These are phyloP conservation scores for Rhinella marina DNA, from an alignment of 2,797 vertebrate genomes.

Conservation along the genomic window DNA sequence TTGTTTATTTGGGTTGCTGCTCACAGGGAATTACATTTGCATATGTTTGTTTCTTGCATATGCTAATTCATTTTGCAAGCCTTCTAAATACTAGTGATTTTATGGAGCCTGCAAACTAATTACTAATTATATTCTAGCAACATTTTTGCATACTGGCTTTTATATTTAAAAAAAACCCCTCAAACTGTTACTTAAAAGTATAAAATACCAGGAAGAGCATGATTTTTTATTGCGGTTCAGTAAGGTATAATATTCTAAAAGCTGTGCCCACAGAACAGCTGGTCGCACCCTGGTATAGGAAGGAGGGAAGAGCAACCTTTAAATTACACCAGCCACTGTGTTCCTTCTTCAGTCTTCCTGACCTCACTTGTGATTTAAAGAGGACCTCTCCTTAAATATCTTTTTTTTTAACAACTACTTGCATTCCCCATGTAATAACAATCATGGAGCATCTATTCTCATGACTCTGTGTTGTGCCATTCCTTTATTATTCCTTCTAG, in stretches of 20 bases:
- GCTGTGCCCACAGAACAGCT: neutral
- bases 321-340: neutral
- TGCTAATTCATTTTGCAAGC: conserved; percentile 42
- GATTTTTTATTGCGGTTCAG: neutral
- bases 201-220: neutral
- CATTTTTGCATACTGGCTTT: conserved; percentile 10
- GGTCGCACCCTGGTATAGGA: too few relatives aligned
- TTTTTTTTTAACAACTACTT: too few relatives aligned
- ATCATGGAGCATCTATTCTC: too few relatives aligned
- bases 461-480: too few relatives aligned
- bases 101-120: conserved; percentile 35
- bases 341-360: neutral
- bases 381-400: too few relatives aligned
- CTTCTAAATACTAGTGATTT: conserved; percentile 33
- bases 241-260: neutral
- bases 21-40: conserved; percentile 45
- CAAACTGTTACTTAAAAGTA: neutral
- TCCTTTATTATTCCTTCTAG: too few relatives aligned
- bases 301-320: neutral
- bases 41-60: conserved; percentile 48
- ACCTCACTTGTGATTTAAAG: too few relatives aligned
- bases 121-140: conserved; percentile 34
- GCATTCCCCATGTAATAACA: too few relatives aligned
- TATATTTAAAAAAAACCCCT: neutral
- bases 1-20: conserved; percentile 41